A percentile compares a stretch with the other conserved stretches of the same genome.
These are phyloP conservation scores for Hoplostethus mediterraneus DNA, from an alignment of 2,797 vertebrate species.

Conservation along the genomic window DNA sequence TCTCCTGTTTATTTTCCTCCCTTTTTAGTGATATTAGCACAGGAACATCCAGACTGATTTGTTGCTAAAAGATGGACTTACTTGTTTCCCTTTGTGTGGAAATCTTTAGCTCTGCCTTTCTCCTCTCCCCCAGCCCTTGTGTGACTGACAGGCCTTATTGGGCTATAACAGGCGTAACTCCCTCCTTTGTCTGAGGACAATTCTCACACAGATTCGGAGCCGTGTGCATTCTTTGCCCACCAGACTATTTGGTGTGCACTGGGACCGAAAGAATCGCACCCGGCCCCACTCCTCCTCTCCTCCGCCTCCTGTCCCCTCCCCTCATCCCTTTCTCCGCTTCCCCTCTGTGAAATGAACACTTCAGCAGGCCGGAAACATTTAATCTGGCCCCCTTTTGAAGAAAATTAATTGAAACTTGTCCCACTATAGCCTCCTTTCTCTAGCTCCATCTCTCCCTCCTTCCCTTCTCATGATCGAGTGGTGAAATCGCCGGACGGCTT, in stretches of 20 bases:
- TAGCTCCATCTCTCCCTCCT: conserved; percentile 80
- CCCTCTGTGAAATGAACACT: conserved; percentile 97
- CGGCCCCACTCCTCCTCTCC: conserved; percentile 92
- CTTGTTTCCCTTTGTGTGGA: conserved; percentile 99
- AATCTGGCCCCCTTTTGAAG: conserved; percentile 96
- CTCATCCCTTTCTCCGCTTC: conserved; percentile 87
- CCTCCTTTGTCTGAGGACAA: conserved; percentile 97
- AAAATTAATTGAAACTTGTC: conserved; percentile 99
- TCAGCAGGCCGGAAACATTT: conserved; percentile 99
- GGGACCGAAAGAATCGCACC: conserved; percentile 95
- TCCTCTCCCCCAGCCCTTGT: conserved; percentile 94
- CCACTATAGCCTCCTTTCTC: conserved; percentile 92
- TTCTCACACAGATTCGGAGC: conserved; percentile 98
- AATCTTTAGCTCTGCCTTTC: conserved; percentile 96
- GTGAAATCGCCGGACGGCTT: conserved; percentile 77
- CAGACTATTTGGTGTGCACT: conserved; percentile 97
- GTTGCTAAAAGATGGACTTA: conserved; percentile 99
- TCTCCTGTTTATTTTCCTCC: conserved; percentile 92
- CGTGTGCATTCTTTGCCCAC: conserved; percentile 95
- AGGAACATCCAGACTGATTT: conserved; percentile 95
- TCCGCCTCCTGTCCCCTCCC: conserved; percentile 84
- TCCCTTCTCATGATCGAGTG: conserved; percentile 79
- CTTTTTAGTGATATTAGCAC: conserved; percentile 93
- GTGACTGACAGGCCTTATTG: conserved; percentile 99
- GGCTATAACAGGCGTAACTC: conserved; percentile 99